Base-by-base conservation (phyloP, 2,113 vertebrate genomes). In the Gulo gulo region DNA sequence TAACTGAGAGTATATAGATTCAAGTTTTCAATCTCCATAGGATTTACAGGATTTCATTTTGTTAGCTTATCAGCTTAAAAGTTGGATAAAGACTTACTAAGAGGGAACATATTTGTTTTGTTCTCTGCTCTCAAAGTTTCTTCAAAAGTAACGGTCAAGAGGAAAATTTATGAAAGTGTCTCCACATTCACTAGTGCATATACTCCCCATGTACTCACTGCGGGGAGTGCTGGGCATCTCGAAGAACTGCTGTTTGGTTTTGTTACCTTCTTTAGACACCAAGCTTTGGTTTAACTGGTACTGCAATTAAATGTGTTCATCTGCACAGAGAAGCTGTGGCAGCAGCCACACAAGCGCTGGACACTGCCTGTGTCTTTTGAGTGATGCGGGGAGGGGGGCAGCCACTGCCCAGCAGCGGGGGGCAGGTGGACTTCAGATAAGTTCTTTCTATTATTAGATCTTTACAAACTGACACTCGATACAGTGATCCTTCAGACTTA, bases 1-100 rank as follows among this genome's bases (percentile, higher is more conserved):
- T 97, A 96, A 80, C 59, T 20, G 57, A 82, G 81, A 91, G 83
- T 97, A 86, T 50, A 36, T 42, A 86, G 7, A 7, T 6, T 63
- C 96, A 10, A 10, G 4, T 16, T 97, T 93, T 92, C 36, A 89
- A 18, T 61, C 36, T 93, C 7, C 2, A 57, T 52, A 47, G 39
- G 11, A 8, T 71, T 78, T 90, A 36, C 12, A 74, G 39, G 42
- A 69, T 67, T 93, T 90, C 12, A 69, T 81, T 67, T 67, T 63
- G 52, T 73, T 65, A 76, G 45, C 1, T 57, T 95, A 71, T 93
- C 50, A 76, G 7, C 29, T 96, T 76, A 81, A 93, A 85, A 67
- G 2, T 42, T 61, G 39, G 42, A 74, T 10, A 14, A 47, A 47
- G 21, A 47, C 76, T 93, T 92, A 96, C 78, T 57, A 39, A 74